Percentiles rank a stretch among this genome's conserved stretches.
Conservation (phyloP, 2,113 vertebrate species). For the Typhlomys cinereus region DNA sequence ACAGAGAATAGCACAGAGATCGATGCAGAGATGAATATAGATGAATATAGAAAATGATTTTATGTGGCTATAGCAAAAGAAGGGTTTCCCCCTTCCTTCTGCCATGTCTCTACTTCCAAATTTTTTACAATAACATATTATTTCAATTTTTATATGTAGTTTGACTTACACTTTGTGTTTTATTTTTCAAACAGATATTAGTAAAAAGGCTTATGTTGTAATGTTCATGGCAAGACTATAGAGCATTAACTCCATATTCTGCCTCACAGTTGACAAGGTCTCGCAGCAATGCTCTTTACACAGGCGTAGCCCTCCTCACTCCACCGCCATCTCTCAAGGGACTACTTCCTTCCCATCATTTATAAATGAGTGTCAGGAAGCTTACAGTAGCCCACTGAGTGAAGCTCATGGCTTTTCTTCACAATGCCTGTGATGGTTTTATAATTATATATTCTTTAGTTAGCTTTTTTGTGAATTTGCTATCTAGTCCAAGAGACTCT, state of each 20-base stretch:
- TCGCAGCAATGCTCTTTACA: background rate
- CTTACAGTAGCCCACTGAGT: background rate
- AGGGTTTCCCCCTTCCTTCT: background rate
- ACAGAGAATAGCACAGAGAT: background rate
- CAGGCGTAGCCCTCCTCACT: background rate
- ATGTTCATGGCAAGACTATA: background rate
- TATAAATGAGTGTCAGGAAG: background rate
- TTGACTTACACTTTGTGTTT: background rate
- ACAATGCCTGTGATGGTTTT: background rate
- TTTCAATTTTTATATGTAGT: background rate
- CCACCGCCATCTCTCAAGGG: background rate
- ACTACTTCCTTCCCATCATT: background rate
- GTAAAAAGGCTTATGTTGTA: background rate
- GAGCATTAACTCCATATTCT: background rate
- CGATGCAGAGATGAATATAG: background rate
- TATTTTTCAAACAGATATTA: constrained; percentile 5
- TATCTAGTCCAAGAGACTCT: background rate
- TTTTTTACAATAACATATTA: background rate
- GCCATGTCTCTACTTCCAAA: constrained; percentile 2
- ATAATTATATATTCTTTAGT: background rate
- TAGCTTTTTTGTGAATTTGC: background rate
- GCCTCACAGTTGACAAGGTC: background rate
- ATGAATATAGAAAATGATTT: background rate
- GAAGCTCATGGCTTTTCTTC: background rate
- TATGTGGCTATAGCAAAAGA: background rate